Base-by-base conservation (phyloP, 23 tunicate species). In the Styela clava region DNA sequence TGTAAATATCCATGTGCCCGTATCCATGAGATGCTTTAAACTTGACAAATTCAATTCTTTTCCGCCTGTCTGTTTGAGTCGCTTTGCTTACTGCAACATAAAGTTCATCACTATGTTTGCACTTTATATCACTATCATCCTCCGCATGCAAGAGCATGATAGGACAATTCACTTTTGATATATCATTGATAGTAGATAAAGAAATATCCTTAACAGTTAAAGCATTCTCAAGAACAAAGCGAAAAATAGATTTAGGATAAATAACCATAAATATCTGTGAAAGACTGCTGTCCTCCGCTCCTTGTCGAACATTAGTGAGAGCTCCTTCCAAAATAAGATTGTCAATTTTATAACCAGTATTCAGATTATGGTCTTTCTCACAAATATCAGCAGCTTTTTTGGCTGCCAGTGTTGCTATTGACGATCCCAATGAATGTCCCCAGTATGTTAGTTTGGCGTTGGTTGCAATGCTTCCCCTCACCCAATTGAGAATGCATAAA, bases 351-450 rank as follows among this genome's bases (percentile, higher is more conserved):
- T 35, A 71, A 34, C 77, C 32, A 30, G 5, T 16, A 34, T 5
- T 3, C 3, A 35, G 34, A 29, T 22, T 29, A 67, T 22, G 12
- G 30, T 76, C 65, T 7, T 22, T 18, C 20, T 76, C 27, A 76
- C 65, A 51, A 27, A 16, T 0, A 44, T 24, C 23, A 0, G 62
- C 24, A 16, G 52, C 32, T 76, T 76, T 36, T 24, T 0, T 1
- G 26, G 84, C 33, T 24, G 98, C 91, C 28, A 78, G 85, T 19
- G 98, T 84, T 16, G 91, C 79, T 25, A 93, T 64, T 1, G 93
- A 73, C 21, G 93, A 79, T 0, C 98, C 98, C 61, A 93, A 52
- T 1, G 93, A 87, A 82, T 93, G 98, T 1, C 93, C 98, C 98
- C 98, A 93, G 3, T 84, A 79, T 33, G 81, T 71, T 16, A 93